A percentile compares a stretch with the other conserved stretches of the same genome.
These are phyloP conservation scores for Leptocoma aspasia DNA, from an alignment of 2,113 vertebrate species.

Conservation along the genomic window DNA sequence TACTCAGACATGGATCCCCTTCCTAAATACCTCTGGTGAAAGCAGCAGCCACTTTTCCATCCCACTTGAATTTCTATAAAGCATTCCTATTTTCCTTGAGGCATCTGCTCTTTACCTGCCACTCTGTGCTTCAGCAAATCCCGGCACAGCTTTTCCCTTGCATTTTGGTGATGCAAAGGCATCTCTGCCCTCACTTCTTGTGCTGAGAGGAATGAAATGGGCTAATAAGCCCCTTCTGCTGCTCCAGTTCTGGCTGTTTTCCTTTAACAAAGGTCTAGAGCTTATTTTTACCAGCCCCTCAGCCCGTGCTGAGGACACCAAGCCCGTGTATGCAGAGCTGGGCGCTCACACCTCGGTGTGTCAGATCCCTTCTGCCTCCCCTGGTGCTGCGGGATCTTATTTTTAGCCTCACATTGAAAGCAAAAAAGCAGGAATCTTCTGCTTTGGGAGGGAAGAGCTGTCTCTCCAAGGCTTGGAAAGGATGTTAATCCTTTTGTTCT, in stretches of 20 bases:
- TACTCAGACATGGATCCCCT: not conserved
- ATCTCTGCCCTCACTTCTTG: not conserved
- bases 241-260: not conserved
- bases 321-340: fast-evolving
- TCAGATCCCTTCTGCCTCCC: not conserved
- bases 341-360: fast-evolving
- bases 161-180: not conserved
- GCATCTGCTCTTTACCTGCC: not conserved
- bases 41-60: not conserved
- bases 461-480: not conserved
- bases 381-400: not conserved
- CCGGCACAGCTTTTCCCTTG: not conserved
- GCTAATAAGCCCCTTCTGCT: not conserved
- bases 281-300: fast-evolving
- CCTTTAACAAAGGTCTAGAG: not conserved
- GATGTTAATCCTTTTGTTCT: not conserved
- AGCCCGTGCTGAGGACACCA: fast-evolving
- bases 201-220: not conserved
- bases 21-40: not conserved
- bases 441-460: not conserved
- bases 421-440: conserved; percentile 1
- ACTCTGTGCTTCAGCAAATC: not conserved
- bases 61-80: not conserved
- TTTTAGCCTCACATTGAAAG: not conserved
- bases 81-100: not conserved